Percentiles rank a stretch among this genome's conserved stretches.
These are phyloP conservation scores for Willisornis vidua DNA, from an alignment of 2,113 vertebrate species.

Conservation along the genomic window DNA sequence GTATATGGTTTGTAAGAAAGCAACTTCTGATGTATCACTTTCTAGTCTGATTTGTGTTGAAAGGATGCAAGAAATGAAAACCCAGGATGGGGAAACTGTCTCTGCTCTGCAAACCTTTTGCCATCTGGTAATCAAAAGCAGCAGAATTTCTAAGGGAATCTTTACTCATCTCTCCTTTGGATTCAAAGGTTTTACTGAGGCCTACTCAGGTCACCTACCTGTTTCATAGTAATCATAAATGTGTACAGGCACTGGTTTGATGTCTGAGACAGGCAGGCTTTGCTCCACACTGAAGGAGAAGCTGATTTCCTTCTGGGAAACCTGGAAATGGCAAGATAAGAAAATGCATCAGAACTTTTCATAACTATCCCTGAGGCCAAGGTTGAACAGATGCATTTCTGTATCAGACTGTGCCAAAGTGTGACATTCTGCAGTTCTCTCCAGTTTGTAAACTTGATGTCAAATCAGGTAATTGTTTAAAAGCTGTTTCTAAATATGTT, in stretches of 20 bases:
- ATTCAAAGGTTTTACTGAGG: background rate
- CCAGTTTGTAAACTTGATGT: background rate
- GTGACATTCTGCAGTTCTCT: background rate
- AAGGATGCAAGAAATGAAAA: background rate
- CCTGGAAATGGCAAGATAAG: slow-evolving; percentile 20
- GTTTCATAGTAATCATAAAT: slow-evolving; percentile 86
- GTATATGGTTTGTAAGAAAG: background rate
- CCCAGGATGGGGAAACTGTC: background rate
- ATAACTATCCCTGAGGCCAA: background rate
- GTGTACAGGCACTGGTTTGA: slow-evolving; percentile 77
- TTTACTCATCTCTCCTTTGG: background rate
- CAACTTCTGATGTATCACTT: background rate
- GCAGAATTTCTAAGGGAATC: background rate
- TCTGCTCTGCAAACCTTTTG: background rate
- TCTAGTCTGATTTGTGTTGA: background rate
- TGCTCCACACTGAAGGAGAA: slow-evolving; percentile 70
- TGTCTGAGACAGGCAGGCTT: slow-evolving; percentile 71
- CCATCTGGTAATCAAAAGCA: background rate
- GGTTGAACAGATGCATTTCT: background rate
- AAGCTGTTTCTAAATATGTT: background rate
- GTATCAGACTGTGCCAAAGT: background rate
- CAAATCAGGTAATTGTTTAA: background rate
- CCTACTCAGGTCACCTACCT: slow-evolving; percentile 62
- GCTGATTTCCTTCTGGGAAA: slow-evolving; percentile 11
- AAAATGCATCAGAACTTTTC: background rate